Evolutionary conservation across 2,888 invertebrate species (phyloP), one percentile per base, ranked within the genome.

Genomic region (Uloborus plumipes): DNA sequence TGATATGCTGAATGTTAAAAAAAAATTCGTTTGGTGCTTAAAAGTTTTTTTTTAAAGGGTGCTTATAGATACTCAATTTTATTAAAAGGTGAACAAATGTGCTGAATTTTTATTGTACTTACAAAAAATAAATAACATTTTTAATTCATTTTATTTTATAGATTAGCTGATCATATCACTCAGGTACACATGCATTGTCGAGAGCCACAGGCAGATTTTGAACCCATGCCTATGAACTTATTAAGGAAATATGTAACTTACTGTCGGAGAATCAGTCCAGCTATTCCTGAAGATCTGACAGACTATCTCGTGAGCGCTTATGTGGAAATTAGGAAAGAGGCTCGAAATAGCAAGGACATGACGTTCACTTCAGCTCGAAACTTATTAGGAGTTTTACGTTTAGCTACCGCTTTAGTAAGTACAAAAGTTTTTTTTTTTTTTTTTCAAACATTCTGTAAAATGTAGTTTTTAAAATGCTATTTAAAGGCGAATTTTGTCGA

Each of bases 301-400:
- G 95, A 97, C 85, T 94, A 93, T 88, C 93, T 98, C 87, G 97
- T 97, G 69, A 90, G 90, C 18, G 91, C 91, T 49, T 92, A 92
- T 87, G 91, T 92, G 15, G 91, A 92, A 86, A 90, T 92, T 90
- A 88, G 92, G 55, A 91, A 94, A 85, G 97, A 97, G 87, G 96
- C 98, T 0, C 92, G 98, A 69, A 96, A 95, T 88, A 94, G 93
- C 31, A 94, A 94, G 91, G 86, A 87, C 64, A 89, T 89, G 71
- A 89, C 97, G 0, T 99, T 98, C 89, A 99, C 99, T 0, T 99
- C 99, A 0, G 96, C 99, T 0, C 92, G 99, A 88, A 98, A 98
- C 88, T 91, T 99, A 83, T 91, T 99, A 85, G 99, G 95, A 16
- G 94, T 99, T 85, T 91, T 99, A 64, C 94, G 99, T 13, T 91